These are phyloP conservation scores for Vultur gryphus DNA, from an alignment of 2,797 vertebrate species.

Conservation along the genomic window DNA sequence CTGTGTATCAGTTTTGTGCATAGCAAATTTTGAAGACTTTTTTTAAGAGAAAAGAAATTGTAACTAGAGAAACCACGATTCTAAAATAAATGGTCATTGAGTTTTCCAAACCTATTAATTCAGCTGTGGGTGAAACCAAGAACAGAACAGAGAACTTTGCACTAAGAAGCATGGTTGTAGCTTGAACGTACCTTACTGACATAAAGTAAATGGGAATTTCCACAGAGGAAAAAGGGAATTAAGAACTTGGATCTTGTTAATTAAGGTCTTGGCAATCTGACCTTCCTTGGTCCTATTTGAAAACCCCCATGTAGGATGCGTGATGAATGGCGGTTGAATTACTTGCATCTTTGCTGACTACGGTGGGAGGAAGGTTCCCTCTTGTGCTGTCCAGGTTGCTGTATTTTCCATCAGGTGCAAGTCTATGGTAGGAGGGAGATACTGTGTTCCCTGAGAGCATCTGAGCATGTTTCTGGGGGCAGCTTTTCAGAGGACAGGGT, in stretches of 20 bases:
- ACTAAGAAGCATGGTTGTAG: fast-evolving
- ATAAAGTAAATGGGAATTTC: background rate
- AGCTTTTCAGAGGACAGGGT: background rate
- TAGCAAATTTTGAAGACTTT: background rate
- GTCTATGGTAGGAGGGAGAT: background rate
- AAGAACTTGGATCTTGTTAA: background rate
- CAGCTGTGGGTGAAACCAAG: background rate
- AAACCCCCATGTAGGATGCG: background rate
- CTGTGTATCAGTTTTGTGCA: background rate
- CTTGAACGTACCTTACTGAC: background rate
- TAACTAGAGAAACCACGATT: background rate
- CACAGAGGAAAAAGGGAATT: background rate
- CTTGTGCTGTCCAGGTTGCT: background rate
- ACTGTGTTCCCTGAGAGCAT: background rate
- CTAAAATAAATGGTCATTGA: background rate
- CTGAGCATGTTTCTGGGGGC: background rate
- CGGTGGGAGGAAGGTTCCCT: fast-evolving
- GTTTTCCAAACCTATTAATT: background rate
- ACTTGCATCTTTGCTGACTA: fast-evolving
- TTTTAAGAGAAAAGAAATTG: background rate
- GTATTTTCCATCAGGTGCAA: background rate
- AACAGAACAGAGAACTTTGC: background rate
- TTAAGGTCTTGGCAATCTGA: background rate
- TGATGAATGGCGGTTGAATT: background rate
- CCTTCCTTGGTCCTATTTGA: background rate